Evolutionary conservation across 2,797 vertebrate species (phyloP).

Genomic region (Anniella stebbinsi): DNA sequence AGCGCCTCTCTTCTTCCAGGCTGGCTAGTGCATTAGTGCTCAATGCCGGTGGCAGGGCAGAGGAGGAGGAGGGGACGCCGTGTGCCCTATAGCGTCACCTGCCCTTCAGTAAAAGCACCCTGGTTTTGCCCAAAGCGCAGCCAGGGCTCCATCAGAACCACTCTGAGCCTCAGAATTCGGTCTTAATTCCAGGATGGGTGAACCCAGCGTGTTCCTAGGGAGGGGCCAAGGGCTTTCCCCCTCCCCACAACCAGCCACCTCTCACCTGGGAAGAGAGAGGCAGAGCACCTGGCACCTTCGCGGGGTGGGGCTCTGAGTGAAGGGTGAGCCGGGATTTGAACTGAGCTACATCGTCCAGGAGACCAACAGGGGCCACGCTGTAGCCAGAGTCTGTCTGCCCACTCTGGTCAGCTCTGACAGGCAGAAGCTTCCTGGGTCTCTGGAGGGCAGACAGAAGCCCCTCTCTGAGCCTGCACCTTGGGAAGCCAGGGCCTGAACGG

Average conservation of each 20-base stretch:
- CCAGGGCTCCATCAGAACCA: not conserved
- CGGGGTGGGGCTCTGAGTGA: no score
- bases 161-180: not conserved
- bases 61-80: no score
- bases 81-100: no score
- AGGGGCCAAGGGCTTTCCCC: no score
- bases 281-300: no score
- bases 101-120: no score
- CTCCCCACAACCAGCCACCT: not conserved
- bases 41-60: no score
- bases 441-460: not conserved
- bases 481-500: no score
- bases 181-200: not conserved
- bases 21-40: fast-evolving
- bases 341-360: not conserved
- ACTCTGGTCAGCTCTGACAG: not conserved
- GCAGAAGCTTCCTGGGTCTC: no score
- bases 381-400: not conserved
- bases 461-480: not conserved
- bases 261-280: not conserved
- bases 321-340: no score
- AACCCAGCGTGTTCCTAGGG: not conserved
- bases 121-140: no score
- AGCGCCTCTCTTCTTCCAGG: not conserved
- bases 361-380: not conserved